Evolutionary conservation across 1,140 invertebrate species (phyloP), one percentile per base, ranked within the genome.

Genomic region (Brachionus rubens): DNA sequence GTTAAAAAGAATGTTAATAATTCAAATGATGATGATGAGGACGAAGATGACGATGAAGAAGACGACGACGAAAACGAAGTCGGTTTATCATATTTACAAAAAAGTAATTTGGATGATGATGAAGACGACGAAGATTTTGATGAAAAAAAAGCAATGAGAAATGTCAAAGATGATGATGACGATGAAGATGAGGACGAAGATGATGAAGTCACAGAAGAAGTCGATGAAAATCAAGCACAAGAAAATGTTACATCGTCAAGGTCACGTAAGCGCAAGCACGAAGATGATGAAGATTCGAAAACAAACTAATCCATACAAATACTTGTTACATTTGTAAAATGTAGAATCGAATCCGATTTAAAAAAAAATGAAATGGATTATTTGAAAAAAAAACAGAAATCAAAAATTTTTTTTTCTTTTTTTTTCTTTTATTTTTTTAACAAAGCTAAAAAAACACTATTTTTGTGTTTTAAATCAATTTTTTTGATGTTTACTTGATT

Each of bases 71-170:
- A 83, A 78, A 80, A 81, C 21, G 83, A 89, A 79, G 85, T 91
- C 76, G 89, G 88, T 78, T 86, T 91, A 75, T 88, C 87, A 80
- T 87, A 89, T 78, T 87, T 92, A 54, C 90, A 91, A 83, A 89
- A 90, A 81, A 88, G 90, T 72, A 87, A 90, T 67, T 54, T 67
- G 70, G 67, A 84, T 81, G 88, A 88, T 79, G 89, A 89, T 77
- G 88, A 87, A 79, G 89, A 89, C 80, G 89, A 88, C 77, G 89
- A 88, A 68, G 88, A 87, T 79, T 87, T 86, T 67, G 81, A 87
- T 78, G 87, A 52, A 4, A 28, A 40, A 21, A 54, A 56, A 54
- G 50, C 36, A 2, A 19, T 28, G 4, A 48, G 86, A 5, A 86
- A 86, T 16, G 86, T 87, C 24, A 86, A 86, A 76, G 86, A 87